Evolutionary conservation across 2,797 vertebrate genomes (phyloP), one percentile per base, ranked within the genome.

Genomic region (Argyrosomus regius): DNA sequence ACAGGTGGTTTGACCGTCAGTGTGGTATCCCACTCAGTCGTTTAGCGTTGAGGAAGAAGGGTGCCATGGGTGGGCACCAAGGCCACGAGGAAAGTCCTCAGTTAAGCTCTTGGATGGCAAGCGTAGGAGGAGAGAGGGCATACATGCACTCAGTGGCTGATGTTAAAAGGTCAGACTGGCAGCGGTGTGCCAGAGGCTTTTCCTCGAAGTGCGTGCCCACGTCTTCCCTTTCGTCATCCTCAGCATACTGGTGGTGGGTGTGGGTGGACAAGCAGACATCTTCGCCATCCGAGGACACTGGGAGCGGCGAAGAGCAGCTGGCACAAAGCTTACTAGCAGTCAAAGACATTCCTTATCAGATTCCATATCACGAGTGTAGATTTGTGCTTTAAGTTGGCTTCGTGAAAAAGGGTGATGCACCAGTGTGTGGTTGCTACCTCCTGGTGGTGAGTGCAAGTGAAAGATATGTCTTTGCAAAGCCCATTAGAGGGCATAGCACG

Each of bases 401-500:
- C 14, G 63, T 50, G 48, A 56, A 24, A 67, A 61, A 62, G 14
- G 26, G 11, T 20, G 46, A n/a, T 8, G 26, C 31, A n/a, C 8
- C 5, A n/a, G 26, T 49, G 6, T 17, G 50, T 46, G 17, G 7
- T 8, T 49, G 22, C 14, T 31, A 17, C 17, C 10, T 46, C 3
- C 18, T 59, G 17, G 22, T 45, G 5, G 28, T 6, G 18, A 65
- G 11, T n/a, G 18, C 35, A 9, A 8, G 35, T 39, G 35, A 22
- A 26, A 50, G 31, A 16, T 16, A 31, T 57, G 50, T 31, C 4
- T 59, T 11, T 10, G 9, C 0, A 3, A 46, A 64, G 41, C 41
- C 14, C 0, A 5, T 22, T 12, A 2, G 3, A 28, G n/a, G 22
- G 3, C 3, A 9, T 26, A 4, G 5, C 5, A 41, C 3, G 3